Percentiles rank a stretch among this genome's conserved stretches.
Evolutionary conservation across 2,113 vertebrate species (phyloP).

Genomic region (Scophthalmus maximus): DNA sequence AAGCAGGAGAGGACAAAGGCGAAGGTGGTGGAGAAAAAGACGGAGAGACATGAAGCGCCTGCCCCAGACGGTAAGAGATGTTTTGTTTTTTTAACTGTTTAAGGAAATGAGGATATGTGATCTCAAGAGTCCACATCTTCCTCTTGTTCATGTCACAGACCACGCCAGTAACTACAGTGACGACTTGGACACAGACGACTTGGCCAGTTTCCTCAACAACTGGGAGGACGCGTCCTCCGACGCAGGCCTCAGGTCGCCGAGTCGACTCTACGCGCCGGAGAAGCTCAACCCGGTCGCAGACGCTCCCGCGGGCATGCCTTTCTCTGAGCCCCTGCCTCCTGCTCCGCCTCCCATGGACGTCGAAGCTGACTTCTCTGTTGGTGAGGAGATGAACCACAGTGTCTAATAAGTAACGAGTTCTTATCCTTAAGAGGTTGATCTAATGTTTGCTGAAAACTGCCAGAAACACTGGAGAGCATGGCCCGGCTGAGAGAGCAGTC

Average conservation of each 20-base stretch:
- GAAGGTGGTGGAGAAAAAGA: conserved; percentile 71
- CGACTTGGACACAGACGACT: conserved; percentile 91
- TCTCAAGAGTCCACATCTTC: too few relatives aligned
- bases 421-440: too few relatives aligned
- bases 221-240: conserved; percentile 91
- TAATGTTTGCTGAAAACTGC: background rate
- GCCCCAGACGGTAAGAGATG: conserved; percentile 84
- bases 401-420: background rate
- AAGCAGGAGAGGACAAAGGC: conserved; percentile 42
- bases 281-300: conserved; percentile 59
- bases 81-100: background rate
- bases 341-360: conserved; percentile 87
- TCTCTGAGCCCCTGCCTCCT: conserved; percentile 68
- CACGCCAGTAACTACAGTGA: conserved; percentile 90
- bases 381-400: conserved; percentile 67
- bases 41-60: conserved; percentile 78
- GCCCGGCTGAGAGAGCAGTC: conserved; percentile 41
- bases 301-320: conserved; percentile 67
- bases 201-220: conserved; percentile 91
- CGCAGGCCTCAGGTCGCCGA: conserved; percentile 42
- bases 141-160: conserved; percentile 77
- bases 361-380: conserved; percentile 91
- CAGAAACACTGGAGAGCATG: conserved; percentile 73
- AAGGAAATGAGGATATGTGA: background rate
- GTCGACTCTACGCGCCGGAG: conserved; percentile 15